Evolutionary conservation across 1,140 invertebrate species (phyloP).

Genomic region (Musca vetustissima): DNA sequence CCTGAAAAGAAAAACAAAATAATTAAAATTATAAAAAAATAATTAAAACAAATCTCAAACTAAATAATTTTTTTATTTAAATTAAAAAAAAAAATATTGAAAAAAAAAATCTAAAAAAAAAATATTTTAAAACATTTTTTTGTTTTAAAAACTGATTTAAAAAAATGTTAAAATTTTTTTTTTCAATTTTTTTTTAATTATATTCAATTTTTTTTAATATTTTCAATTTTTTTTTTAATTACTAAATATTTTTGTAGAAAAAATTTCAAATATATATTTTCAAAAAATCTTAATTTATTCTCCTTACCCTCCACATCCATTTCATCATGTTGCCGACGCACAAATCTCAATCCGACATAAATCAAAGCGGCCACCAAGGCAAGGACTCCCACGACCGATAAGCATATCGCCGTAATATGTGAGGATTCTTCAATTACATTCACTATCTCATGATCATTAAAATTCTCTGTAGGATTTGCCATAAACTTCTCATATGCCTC

Average conservation of each 20-base stretch:
- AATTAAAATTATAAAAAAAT: constrained; percentile 7
- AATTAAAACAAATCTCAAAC: too few species aligned
- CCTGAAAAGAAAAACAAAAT: constrained; percentile 1
- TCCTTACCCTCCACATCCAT: constrained; percentile 18
- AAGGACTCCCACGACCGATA: neutral
- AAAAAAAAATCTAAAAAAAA: too few species aligned
- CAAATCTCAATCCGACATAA: neutral
- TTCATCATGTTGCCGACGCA: neutral
- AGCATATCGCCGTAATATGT: neutral
- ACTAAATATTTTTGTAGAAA: too few species aligned
- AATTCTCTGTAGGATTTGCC: neutral
- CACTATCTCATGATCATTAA: neutral
- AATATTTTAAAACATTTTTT: too few species aligned
- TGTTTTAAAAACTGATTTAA: neutral
- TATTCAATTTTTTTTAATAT: too few species aligned
- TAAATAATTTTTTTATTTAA: neutral
- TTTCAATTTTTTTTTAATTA: neutral
- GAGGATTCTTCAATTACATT: neutral
- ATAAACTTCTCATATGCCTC: neutral
- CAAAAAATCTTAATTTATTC: neutral
- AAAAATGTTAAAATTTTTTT: neutral
- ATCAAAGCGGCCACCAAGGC: neutral
- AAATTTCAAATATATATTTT: too few species aligned
- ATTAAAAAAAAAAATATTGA: neutral
- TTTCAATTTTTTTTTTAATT: too few species aligned